Evolutionary conservation across 2,113 vertebrate species (phyloP).

Genomic region (Hippocampus abdominalis): DNA sequence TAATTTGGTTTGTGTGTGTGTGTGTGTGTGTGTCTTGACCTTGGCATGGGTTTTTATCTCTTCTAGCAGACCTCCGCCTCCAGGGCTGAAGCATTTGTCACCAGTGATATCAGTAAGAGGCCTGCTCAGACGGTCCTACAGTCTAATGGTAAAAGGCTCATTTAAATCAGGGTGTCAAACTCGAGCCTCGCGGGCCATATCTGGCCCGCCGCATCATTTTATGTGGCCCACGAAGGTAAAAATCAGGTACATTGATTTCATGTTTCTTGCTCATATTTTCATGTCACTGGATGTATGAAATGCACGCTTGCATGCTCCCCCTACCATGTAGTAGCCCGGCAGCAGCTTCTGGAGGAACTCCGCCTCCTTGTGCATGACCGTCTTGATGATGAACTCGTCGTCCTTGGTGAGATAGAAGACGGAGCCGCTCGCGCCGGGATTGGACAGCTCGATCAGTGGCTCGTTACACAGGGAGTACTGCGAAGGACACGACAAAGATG

Average conservation of each 20-base stretch:
- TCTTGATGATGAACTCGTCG: constrained; percentile 98
- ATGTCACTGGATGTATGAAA: neutral
- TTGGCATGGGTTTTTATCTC: neutral
- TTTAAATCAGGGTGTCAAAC: neutral
- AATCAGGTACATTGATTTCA: too few species aligned
- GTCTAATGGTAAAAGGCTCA: neutral
- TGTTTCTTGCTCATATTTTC: neutral
- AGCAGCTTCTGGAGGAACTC: constrained; percentile 98
- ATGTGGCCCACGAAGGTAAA: too few species aligned
- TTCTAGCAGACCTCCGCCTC: neutral
- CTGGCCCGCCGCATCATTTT: too few species aligned
- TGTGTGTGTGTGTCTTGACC: neutral
- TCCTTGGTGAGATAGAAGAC: constrained; percentile 97
- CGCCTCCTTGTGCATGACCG: constrained; percentile 98
- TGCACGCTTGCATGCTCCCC: constrained; percentile 4
- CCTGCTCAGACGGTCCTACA: neutral
- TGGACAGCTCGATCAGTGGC: constrained; percentile 94
- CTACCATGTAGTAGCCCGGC: constrained; percentile 89
- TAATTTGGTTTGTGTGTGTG: constrained; percentile 1
- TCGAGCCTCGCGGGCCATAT: too few species aligned
- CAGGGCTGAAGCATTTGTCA: neutral
- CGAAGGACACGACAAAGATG: neutral
- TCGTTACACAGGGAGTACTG: constrained; percentile 97
- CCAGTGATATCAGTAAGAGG: neutral
- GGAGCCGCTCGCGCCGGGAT: constrained; percentile 94